A percentile compares a stretch with the other conserved stretches of the same genome.
These are phyloP conservation scores for Diplogasteroides magnus DNA, from an alignment of 1,140 invertebrate genomes.

Conservation along the genomic window DNA sequence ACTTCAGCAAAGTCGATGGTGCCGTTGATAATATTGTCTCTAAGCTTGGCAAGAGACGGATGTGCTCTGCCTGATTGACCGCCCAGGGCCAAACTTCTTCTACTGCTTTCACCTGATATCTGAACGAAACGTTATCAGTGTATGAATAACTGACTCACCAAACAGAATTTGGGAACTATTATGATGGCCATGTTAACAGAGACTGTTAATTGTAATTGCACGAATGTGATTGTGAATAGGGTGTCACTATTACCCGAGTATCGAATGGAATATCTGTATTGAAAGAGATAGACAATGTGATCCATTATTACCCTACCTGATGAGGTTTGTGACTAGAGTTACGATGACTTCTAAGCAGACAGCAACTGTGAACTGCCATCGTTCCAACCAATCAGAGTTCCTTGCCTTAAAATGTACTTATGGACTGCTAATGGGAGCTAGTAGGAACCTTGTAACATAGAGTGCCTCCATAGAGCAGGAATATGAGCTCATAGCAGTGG, in stretches of 20 bases:
- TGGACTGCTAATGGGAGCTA: background rate
- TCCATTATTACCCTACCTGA: constrained; percentile 58
- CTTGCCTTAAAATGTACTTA: constrained; percentile 66
- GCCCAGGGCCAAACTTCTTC: constrained; percentile 55
- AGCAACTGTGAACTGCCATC: constrained; percentile 68
- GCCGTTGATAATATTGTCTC: constrained; percentile 70
- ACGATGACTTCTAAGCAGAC: constrained; percentile 71
- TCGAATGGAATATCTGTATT: constrained; percentile 41
- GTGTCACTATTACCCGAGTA: constrained; percentile 37
- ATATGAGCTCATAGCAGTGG: constrained; percentile 61
- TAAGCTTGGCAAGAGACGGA: constrained; percentile 58
- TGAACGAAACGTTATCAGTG: background rate
- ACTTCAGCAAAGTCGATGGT: constrained; percentile 79
- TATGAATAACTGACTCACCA: constrained; percentile 21
- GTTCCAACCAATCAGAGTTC: constrained; percentile 71
- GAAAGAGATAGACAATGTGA: constrained; percentile 4
- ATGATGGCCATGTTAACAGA: constrained; percentile 50
- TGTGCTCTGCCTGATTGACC: constrained; percentile 56
- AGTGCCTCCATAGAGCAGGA: constrained; percentile 75
- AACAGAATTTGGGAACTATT: constrained; percentile 36
- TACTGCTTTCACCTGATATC: constrained; percentile 45
- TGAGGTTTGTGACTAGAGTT: constrained; percentile 67
- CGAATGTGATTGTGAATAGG: constrained; percentile 41
- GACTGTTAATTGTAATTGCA: constrained; percentile 53
- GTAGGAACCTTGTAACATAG: constrained; percentile 66